These are phyloP conservation scores for Arion vulgaris DNA, from an alignment of 1,140 invertebrate genomes.

Conservation along the genomic window DNA sequence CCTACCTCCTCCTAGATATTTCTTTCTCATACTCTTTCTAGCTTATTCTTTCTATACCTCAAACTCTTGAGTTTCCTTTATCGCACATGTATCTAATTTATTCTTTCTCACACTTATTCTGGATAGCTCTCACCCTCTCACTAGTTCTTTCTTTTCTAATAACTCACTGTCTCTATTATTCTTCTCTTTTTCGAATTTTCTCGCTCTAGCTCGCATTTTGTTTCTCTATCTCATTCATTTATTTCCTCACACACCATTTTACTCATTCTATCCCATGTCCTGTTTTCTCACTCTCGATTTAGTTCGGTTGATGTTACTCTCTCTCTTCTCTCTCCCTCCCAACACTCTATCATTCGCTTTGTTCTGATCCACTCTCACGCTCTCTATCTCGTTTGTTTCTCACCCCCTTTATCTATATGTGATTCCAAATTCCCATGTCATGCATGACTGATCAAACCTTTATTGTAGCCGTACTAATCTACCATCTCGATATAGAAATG, in stretches of 20 bases:
- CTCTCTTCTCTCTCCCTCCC: background rate
- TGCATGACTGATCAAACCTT: too few relatives aligned
- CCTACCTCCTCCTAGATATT: background rate
- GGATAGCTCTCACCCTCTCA: background rate
- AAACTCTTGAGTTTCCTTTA: too few relatives aligned
- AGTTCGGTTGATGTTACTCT: background rate
- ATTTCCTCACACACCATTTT: background rate
- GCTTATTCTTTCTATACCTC: background rate
- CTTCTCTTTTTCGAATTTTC: background rate
- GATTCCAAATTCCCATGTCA: too few relatives aligned
- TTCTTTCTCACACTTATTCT: too few relatives aligned
- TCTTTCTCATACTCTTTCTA: background rate
- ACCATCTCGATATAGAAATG: too few relatives aligned
- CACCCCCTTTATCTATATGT: background rate
- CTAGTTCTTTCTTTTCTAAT: background rate
- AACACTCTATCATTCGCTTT: background rate
- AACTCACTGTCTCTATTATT: background rate
- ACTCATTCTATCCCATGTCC: background rate
- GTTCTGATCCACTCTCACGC: background rate
- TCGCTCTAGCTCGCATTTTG: background rate
- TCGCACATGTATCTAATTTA: too few relatives aligned
- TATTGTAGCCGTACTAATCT: too few relatives aligned
- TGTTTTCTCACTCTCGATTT: too few relatives aligned
- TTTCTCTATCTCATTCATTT: background rate
- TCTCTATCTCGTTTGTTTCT: slow-evolving; percentile 34